Evolutionary conservation across 2,113 vertebrate genomes (phyloP), one percentile per base, ranked within the genome.

Genomic region (Machaerirhynchus nigripectus): DNA sequence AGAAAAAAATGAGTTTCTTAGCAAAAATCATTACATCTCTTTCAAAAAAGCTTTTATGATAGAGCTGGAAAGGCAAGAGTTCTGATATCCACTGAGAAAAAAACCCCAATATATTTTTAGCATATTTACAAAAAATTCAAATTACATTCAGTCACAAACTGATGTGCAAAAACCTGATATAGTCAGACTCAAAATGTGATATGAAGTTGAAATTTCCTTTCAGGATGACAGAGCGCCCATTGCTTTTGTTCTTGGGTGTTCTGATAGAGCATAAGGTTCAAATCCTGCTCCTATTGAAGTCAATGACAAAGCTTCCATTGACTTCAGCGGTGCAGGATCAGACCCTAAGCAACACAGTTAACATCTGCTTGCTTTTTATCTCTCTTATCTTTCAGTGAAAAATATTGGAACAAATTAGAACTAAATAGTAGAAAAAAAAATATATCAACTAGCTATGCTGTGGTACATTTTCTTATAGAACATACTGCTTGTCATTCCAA

Each of bases 261-360:
- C 82, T 96, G 93, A 55, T 33, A 96, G 79, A 88, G 93, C 95
- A 94, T 90, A 79, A 97, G 95, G 94, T 95, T 97, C 95, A 97
- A 96, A 97, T 94, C 90, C 95, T 94, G 87, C 94, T 96, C 95
- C 95, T 95, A 94, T 65, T 95, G 96, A 97, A 96, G 95, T 94
- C 84, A 95, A 96, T 96, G 95, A 96, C 96, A 96, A 95, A 91
- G 87, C 82, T 91, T 90, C 95, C 95, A 96, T 6, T 95, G 92
- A 95, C 90, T 88, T 96, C 95, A 96, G 59, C 26, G 92, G 94
- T 94, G 94, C 95, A 97, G 95, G 94, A 97, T 77, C 91, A 97
- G 95, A 96, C 85, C 87, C 91, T 94, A 90, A 96, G 87, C 93
- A 95, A 77, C 63, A 88, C 82, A 90, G 68, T n/a, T 91, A 94